Percentiles rank a stretch among this genome's conserved stretches.
phyloP scores from a whole-genome alignment of 2,888 invertebrate species.

The Limnephilus auricula region DNA sequence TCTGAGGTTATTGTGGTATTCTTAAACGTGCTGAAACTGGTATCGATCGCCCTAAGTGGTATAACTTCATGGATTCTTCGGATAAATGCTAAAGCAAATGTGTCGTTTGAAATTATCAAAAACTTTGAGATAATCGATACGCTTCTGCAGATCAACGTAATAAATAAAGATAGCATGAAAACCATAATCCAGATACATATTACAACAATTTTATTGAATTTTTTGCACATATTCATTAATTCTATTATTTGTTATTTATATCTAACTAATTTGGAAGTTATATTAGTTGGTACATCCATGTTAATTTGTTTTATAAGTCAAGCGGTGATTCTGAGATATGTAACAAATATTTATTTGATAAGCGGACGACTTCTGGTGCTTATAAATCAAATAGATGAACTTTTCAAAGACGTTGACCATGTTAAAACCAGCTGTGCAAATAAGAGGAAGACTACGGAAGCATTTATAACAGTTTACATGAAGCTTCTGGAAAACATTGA shows the following conservation, averaged over 20 bases:
- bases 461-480: too few species aligned
- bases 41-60: neutral
- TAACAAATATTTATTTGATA: too few species aligned
- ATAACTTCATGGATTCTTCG: conserved; percentile 18
- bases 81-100: neutral
- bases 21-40: neutral
- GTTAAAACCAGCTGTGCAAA: too few species aligned
- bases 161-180: neutral
- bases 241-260: too few species aligned
- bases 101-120: conserved; percentile 14
- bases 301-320: neutral
- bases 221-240: neutral
- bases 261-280: too few species aligned
- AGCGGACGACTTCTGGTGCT: too few species aligned
- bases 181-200: neutral
- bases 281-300: too few species aligned
- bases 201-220: neutral
- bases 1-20: neutral
- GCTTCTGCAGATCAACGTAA: neutral
- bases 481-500: too few species aligned
- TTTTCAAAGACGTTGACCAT: too few species aligned
- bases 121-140: neutral
- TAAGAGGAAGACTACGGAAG: too few species aligned
- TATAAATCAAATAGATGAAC: too few species aligned
- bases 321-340: neutral